Conservation (phyloP, 2,113 vertebrate species). For the Willisornis vidua region DNA sequence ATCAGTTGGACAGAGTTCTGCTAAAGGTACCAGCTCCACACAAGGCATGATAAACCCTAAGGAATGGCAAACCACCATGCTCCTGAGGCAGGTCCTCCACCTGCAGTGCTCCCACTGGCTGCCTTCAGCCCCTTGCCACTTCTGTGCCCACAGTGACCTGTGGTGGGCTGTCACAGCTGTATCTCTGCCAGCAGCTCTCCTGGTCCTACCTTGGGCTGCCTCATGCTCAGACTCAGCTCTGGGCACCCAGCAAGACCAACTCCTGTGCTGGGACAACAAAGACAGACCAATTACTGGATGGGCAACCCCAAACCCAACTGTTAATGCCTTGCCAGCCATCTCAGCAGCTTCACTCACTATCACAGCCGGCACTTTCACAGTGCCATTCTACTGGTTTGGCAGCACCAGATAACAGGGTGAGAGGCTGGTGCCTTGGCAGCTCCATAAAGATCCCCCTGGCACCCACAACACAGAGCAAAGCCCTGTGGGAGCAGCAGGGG, state of each 20-base stretch:
- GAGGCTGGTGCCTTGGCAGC: background rate
- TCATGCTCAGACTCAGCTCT: background rate
- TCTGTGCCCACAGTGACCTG: fast-evolving
- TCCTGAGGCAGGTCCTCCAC: background rate
- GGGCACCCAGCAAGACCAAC: background rate
- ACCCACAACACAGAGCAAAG: background rate
- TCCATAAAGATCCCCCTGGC: background rate
- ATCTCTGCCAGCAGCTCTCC: background rate
- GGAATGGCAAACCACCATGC: background rate
- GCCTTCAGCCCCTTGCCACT: background rate
- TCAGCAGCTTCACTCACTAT: fast-evolving
- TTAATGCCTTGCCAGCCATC: background rate
- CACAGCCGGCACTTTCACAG: fast-evolving
- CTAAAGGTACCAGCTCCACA: background rate
- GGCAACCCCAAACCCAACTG: background rate
- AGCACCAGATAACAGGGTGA: background rate
- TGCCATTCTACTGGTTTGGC: background rate
- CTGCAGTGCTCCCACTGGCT: background rate
- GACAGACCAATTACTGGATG: background rate
- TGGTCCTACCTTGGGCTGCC: background rate
- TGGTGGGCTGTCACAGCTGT: fast-evolving
- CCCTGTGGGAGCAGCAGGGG: fast-evolving
- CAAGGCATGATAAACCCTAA: fast-evolving
- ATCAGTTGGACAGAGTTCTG: background rate
- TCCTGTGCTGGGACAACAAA: background rate